phyloP scores from a whole-genome alignment of 1,140 invertebrate species.

The Drosophila sturtevanti region DNA sequence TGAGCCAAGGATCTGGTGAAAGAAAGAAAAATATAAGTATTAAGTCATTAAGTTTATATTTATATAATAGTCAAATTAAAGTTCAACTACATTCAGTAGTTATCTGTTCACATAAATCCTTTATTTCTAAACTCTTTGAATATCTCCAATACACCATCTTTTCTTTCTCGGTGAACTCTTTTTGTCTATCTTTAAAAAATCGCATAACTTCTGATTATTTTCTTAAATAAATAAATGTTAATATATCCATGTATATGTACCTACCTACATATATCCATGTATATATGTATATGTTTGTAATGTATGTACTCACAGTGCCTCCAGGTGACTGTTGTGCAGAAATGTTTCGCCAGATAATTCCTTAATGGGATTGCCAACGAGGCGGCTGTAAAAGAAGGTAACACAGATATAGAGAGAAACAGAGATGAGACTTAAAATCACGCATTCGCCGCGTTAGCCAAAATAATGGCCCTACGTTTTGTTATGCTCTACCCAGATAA shows the following conservation, averaged over 20 bases:
- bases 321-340: conserved; percentile 82
- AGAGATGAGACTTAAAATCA: conserved; percentile 47
- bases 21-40: conserved; percentile 10
- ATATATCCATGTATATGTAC: too few relatives aligned
- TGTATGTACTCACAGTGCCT: conserved; percentile 84
- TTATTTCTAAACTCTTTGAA: too few relatives aligned
- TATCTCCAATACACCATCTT: neutral
- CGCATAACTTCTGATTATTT: neutral
- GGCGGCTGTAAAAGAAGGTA: conserved; percentile 77
- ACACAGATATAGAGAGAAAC: conserved; percentile 23
- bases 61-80: too few relatives aligned
- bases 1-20: conserved; percentile 59
- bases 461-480: conserved; percentile 53
- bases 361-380: conserved; percentile 83
- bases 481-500: conserved; percentile 43
- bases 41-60: neutral
- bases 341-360: conserved; percentile 83
- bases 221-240: conserved; percentile 6
- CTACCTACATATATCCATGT: too few relatives aligned
- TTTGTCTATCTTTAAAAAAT: neutral
- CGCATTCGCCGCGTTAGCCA: conserved; percentile 57
- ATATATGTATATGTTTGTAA: neutral
- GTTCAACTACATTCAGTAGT: too few relatives aligned
- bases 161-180: neutral
- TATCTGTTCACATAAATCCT: too few relatives aligned